phyloP scores from a whole-genome alignment of 2,113 vertebrate species.

The Accipiter virgatus region DNA sequence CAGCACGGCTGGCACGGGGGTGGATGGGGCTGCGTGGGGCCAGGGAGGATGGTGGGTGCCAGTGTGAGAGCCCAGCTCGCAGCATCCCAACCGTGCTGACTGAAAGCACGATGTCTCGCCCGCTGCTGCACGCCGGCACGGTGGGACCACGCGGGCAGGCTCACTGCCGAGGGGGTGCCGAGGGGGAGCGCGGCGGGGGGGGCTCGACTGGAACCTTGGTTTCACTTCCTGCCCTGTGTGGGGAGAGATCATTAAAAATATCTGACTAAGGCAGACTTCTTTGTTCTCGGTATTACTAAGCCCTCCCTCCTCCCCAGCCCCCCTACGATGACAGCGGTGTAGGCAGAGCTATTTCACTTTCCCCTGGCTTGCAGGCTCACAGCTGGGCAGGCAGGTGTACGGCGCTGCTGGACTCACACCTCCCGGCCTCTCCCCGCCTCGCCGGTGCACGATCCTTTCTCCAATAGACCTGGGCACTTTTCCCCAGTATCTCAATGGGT shows the following conservation, averaged over 20 bases:
- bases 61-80: neutral
- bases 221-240: conserved; percentile 78
- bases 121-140: fast-evolving
- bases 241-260: conserved; percentile 77
- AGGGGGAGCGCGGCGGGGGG: neutral
- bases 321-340: neutral
- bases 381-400: conserved; percentile 23
- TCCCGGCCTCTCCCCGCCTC: neutral
- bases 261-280: conserved; percentile 75
- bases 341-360: conserved; percentile 70
- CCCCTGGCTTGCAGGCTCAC: conserved; percentile 26
- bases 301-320: conserved; percentile 4
- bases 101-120: neutral
- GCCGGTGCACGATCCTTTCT: fast-evolving
- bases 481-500: neutral
- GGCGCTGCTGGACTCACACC: neutral
- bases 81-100: neutral
- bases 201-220: conserved; percentile 56
- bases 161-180: neutral
- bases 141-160: neutral
- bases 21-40: fast-evolving
- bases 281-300: conserved; percentile 74
- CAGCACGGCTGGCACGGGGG: fast-evolving
- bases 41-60: fast-evolving
- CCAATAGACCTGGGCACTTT: neutral